phyloP scores from a whole-genome alignment of 2,888 invertebrate genomes.

The Oscheius onirici region DNA sequence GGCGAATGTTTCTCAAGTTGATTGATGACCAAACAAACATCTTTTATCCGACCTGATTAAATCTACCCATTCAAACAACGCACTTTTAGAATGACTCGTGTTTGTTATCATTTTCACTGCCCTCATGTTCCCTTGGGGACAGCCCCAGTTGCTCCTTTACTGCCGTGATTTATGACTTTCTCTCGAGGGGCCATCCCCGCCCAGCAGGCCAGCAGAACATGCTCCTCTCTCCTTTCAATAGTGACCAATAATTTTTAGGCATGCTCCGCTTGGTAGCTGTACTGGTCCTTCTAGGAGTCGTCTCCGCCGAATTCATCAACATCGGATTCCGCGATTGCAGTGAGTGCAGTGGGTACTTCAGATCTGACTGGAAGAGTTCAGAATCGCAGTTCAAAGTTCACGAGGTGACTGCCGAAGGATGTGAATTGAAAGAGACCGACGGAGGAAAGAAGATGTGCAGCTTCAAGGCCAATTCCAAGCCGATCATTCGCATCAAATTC shows the following conservation, averaged over 20 bases:
- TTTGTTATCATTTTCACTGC: background rate
- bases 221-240: constrained; percentile 5
- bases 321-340: constrained; percentile 33
- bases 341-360: background rate
- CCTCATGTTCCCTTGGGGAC: background rate
- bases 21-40: too few species aligned
- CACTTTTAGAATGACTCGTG: too few species aligned
- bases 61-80: too few species aligned
- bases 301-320: constrained; percentile 18
- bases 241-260: background rate
- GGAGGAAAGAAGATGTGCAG: constrained; percentile 41
- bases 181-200: background rate
- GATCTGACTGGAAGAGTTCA: background rate
- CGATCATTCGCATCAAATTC: constrained; percentile 29
- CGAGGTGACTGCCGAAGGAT: constrained; percentile 23
- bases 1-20: too few species aligned
- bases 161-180: constrained; percentile 28
- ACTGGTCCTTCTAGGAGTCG: background rate
- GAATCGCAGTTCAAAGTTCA: constrained; percentile 30
- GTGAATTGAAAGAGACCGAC: constrained; percentile 26
- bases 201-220: too few species aligned
- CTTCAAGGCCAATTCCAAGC: constrained; percentile 38
- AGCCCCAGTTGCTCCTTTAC: constrained; percentile 26
- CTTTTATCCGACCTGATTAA: too few species aligned
- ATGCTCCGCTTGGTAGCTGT: background rate